Conservation (phyloP, 2,113 vertebrate species). For the Carettochelys insculpta region DNA sequence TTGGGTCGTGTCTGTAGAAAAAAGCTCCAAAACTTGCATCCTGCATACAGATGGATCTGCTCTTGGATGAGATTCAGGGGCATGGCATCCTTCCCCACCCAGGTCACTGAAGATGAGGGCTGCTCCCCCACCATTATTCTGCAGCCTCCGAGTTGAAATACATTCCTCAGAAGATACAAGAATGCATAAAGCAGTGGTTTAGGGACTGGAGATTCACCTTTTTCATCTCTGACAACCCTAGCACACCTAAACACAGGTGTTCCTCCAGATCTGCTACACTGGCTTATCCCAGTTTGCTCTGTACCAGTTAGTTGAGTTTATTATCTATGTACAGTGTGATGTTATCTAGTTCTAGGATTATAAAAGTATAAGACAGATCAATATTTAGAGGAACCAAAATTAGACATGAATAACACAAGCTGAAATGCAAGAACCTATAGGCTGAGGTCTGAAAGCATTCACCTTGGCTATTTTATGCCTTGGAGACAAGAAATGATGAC, state of each 20-base stretch:
- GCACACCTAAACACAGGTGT: neutral
- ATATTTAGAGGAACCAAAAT: no score
- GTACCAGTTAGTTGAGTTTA: no score
- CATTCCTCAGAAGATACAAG: neutral
- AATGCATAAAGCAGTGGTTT: neutral
- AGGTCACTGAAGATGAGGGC: neutral
- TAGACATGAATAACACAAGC: no score
- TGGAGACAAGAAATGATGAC: no score
- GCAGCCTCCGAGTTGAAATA: neutral
- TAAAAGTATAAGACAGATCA: no score
- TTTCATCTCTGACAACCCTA: neutral
- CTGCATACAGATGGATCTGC: neutral
- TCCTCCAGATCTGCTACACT: neutral
- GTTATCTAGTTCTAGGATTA: no score
- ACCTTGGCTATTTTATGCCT: no score
- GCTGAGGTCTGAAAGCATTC: no score
- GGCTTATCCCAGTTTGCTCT: neutral
- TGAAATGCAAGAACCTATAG: no score
- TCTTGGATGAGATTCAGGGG: neutral
- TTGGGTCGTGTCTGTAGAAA: neutral
- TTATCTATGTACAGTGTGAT: no score
- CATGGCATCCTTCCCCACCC: neutral
- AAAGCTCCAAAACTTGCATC: neutral
- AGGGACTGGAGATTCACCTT: neutral
- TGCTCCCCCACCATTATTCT: neutral